Evolutionary conservation across 2,888 invertebrate species (phyloP), one percentile per base, ranked within the genome.

Genomic region (Synergus gifuensis): DNA sequence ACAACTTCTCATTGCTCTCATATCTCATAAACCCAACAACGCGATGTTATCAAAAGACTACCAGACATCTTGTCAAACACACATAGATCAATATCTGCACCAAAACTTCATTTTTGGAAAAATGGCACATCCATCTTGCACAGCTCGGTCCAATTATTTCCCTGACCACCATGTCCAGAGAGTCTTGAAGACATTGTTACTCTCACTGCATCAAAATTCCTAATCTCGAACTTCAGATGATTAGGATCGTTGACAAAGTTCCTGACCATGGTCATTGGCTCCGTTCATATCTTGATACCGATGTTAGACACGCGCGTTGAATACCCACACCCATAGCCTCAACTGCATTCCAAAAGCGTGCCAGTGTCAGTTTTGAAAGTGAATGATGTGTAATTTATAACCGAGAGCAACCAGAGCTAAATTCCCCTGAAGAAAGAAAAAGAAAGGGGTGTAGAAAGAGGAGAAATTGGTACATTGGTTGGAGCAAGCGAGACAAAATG

Each of bases 381-480:
- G 90, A 90, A 90, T 90, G 89, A 91, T 91, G 89, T 87, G 89
- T 90, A 91, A 91, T 91, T 91, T 91, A 91, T 90, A 90, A 90
- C 88, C 86, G 82, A 76, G 63, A 73, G 63, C 79, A 66, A 76
- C 80, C 78, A 83, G n/a, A 69, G 69, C 28, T 46, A 69, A 69
- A 69, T 69, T 49, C 54, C 18, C 64, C 40, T 18, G 5, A 8
- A 49, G 66, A 42, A 79, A 36, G 54, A 66, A 58, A 66, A 81
- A 73, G 46, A 76, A 80, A 79, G 78, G 78, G 78, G 81, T 76
- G 78, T 69, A 54, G 44, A 63, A 77, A n/a, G 63, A 36, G 54
- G 36, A 49, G 54, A 73, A 54, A 73, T 73, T 54, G 73, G 12
- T 60, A 18, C 3, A 18, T 14, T 36, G 44, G 63, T 46, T 63